phyloP scores from a whole-genome alignment of 2,888 invertebrate species.

The Monoplex corrugatus region DNA sequence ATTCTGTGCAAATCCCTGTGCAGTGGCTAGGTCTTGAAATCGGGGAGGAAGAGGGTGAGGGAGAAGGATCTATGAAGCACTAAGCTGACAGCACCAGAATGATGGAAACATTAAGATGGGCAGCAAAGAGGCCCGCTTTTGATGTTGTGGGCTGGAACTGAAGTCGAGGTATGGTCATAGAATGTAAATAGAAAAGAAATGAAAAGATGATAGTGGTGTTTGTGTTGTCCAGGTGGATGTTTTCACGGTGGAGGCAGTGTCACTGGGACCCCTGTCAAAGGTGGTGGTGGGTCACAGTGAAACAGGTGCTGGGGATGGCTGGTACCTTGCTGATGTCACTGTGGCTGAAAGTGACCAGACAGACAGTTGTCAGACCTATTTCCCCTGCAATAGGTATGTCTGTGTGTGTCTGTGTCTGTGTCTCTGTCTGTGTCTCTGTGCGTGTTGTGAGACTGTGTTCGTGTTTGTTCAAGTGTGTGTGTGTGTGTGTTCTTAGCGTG shows the following conservation, averaged over 20 bases:
- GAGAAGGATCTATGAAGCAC: too few species aligned
- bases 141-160: background rate
- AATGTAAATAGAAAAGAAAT: too few species aligned
- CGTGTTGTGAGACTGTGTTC: background rate
- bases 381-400: constrained; percentile 68
- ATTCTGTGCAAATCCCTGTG: too few species aligned
- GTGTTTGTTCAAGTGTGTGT: background rate
- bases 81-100: too few species aligned
- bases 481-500: background rate
- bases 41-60: too few species aligned
- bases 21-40: too few species aligned
- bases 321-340: constrained; percentile 69
- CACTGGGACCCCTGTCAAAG: constrained; percentile 64
- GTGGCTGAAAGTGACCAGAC: constrained; percentile 58
- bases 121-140: too few species aligned
- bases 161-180: background rate
- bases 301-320: constrained; percentile 64
- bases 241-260: constrained; percentile 74
- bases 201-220: background rate
- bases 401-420: background rate
- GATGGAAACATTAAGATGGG: too few species aligned
- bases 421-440: background rate
- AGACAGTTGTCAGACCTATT: constrained; percentile 58
- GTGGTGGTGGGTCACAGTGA: constrained; percentile 73
- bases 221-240: constrained; percentile 62